Evolutionary conservation across 1,140 invertebrate species (phyloP), one percentile per base, ranked within the genome.

Genomic region (Scaptomyza montana): DNA sequence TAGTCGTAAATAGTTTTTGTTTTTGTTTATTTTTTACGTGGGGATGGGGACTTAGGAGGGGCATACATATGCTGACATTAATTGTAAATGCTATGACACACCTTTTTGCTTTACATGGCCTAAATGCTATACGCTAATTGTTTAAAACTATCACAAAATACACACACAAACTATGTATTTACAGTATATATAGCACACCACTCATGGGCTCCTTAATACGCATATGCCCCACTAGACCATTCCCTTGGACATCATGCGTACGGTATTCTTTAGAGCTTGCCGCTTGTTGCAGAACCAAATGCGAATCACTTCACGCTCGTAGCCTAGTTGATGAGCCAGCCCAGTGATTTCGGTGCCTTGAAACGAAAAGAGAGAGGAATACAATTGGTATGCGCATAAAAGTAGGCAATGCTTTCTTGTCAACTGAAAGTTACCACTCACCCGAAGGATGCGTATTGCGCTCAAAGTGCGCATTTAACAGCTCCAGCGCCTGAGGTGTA

Each of bases 251-350:
- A 97, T 97, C 96, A 97, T 96, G 78, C 96, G 93, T 46, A 97
- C 97, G 8, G 98, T 98, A 92, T 99, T 99, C 92, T 99, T 99
- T 43, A 99, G 93, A 0, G 98, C 98, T 93, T 99, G 98, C 73
- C 98, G 94, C 93, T 99, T 99, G 93, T 99, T 99, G 93, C 98
- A 99, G 93, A 99, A 99, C 98, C 98, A 99, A 93, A 99, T 99
- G 92, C 98, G 94, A 89, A 99, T 99, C 13, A 99, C 98, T 94
- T 99, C 98, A 62, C 98, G 94, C 90, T 99, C 98, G 92, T 99
- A 99, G 65, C 98, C 98, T 33, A 99, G 93, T 91, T 98, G 97
- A 89, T 98, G 97, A 25, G 98, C 97, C 59, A 99, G 93, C 19
- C 97, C 96, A 25, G 98, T 99, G 92, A 99, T 99, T 94, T 99